Base-by-base conservation (phyloP, 2,888 invertebrate genomes). In the Zygaena filipendulae region DNA sequence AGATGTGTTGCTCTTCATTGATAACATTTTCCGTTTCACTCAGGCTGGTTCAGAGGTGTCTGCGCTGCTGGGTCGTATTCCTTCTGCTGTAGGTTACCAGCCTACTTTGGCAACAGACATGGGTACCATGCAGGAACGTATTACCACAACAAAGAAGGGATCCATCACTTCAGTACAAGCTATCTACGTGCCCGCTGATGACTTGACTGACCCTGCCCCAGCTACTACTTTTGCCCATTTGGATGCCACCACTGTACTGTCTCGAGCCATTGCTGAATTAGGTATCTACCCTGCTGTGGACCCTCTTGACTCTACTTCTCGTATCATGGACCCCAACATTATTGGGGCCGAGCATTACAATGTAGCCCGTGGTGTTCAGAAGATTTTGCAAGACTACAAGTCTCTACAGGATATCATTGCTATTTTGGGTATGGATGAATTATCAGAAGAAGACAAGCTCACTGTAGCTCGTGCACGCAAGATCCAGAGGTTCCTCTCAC, bases 91-190 rank as follows among this genome's bases (percentile, higher is more conserved):
- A 57, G 96, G 96, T 63, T 96, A 97, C 72, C 96, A 97, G 64
- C 96, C 96, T 28, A 97, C 96, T 9, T 71, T 96, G 64, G 95
- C 94, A 52, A 96, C 95, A 60, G 96, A 96, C 84, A 96, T 96
- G 96, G 95, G 96, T 87, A 87, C 90, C 58, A 95, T 96, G 95
- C 95, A 97, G 86, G 96, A 97, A 74, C 86, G 95, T 62, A 95
- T 96, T 71, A 95, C 95, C 39, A 95, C 95, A 47, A 95, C 95
- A 45, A 92, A 85, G 68, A 91, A 91, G 69, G 93, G 93, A 45
- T 92, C 93, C 43, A 92, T 93, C 56, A 92, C 93, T 33, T 92
- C 91, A 28, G 92, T 92, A 45, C 91, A 90, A 74, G 92, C 92
- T 41, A 91, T 93, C 61, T 96, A 95, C 52, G 95, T 96, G 51